Evolutionary conservation across 2,797 vertebrate genomes (phyloP).

Genomic region (Sebastolobus alascanus): DNA sequence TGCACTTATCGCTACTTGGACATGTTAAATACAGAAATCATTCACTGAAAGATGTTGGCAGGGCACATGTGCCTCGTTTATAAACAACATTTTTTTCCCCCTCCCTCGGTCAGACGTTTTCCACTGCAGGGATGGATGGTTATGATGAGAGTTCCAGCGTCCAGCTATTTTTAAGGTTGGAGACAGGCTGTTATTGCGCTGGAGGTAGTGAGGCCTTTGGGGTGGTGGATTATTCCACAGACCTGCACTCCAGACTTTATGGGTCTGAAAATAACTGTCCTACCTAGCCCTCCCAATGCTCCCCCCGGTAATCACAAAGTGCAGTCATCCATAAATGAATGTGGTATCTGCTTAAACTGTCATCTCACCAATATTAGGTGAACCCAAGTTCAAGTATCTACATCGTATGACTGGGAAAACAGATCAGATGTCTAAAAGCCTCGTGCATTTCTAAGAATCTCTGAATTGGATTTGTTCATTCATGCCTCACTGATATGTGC

Average conservation of each 20-base stretch:
- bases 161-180: slow-evolving; percentile 77
- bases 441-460: slow-evolving; percentile 28
- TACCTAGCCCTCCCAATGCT: slow-evolving; percentile 63
- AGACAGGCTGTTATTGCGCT: slow-evolving; percentile 76
- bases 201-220: slow-evolving; percentile 76
- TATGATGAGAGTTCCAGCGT: slow-evolving; percentile 83
- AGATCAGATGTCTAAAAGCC: slow-evolving; percentile 41
- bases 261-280: slow-evolving; percentile 83
- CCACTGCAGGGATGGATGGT: slow-evolving; percentile 74
- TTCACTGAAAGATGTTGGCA: slow-evolving; percentile 50
- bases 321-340: slow-evolving; percentile 76
- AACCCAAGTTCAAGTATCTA: slow-evolving; percentile 58
- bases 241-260: slow-evolving; percentile 82
- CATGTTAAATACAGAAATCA: slow-evolving; percentile 50
- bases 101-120: slow-evolving; percentile 69
- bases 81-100: slow-evolving; percentile 70
- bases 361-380: slow-evolving; percentile 69
- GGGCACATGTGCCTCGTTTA: slow-evolving; percentile 54
- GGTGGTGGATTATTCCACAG: slow-evolving; percentile 80
- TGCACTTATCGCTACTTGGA: slow-evolving; percentile 45
- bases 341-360: slow-evolving; percentile 79
- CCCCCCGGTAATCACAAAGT: slow-evolving; percentile 80
- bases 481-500: slow-evolving; percentile 37
- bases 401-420: slow-evolving; percentile 40
- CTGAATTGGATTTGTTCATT: slow-evolving; percentile 43